Evolutionary conservation across 1,140 invertebrate species (phyloP).

Genomic region (Bilobella aurantiaca): DNA sequence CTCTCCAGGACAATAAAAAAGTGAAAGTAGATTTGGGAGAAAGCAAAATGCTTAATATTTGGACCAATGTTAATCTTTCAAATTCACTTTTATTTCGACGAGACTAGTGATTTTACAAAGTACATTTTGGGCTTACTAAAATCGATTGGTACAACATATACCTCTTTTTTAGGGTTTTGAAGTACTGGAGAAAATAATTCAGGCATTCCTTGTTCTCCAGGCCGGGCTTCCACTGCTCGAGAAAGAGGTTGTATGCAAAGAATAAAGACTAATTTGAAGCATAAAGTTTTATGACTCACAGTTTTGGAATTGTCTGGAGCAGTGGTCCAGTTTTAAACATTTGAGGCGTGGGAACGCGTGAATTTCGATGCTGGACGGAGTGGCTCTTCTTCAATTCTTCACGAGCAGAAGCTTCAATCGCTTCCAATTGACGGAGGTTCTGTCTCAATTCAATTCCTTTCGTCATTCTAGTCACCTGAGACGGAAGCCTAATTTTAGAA

Average conservation of each 20-base stretch:
- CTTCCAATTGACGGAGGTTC: not conserved
- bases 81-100: too few relatives aligned
- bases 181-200: too few relatives aligned
- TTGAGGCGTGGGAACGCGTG: not conserved
- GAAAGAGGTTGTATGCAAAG: not conserved
- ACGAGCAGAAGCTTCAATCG: not conserved
- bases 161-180: too few relatives aligned
- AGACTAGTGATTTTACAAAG: too few relatives aligned
- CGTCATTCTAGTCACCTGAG: not conserved
- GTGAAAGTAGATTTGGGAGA: too few relatives aligned
- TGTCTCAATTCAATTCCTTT: not conserved
- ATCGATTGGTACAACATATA: too few relatives aligned
- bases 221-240: not conserved
- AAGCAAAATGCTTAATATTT: too few relatives aligned
- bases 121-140: too few relatives aligned
- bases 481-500: not conserved
- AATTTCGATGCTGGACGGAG: not conserved
- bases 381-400: not conserved
- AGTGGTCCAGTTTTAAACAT: not conserved
- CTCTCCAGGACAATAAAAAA: too few relatives aligned
- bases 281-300: not conserved
- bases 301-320: not conserved
- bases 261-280: too few relatives aligned
- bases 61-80: too few relatives aligned
- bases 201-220: not conserved